phyloP scores from a whole-genome alignment of 2,113 vertebrate genomes.

The Thamnaconus septentrionalis region DNA sequence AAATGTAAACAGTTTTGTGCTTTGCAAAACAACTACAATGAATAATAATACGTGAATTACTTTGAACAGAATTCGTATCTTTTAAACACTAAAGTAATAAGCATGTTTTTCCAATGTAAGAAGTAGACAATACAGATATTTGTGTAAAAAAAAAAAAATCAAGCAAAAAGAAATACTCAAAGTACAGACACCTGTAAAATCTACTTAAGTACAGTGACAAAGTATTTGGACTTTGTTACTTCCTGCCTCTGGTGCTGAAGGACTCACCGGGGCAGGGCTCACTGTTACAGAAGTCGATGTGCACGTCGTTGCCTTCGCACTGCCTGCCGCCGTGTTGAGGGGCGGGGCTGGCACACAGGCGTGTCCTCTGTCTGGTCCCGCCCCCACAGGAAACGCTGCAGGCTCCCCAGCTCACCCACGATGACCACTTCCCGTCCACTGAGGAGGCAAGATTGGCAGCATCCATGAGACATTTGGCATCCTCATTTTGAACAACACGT shows the following conservation, averaged over 20 bases:
- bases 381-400: conserved; percentile 92
- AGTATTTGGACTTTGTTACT: too few relatives aligned
- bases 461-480: neutral
- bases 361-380: conserved; percentile 85
- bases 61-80: too few relatives aligned
- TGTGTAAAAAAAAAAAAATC: neutral
- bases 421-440: conserved; percentile 94
- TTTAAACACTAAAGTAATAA: too few relatives aligned
- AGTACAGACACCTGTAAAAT: neutral
- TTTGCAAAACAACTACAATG: too few relatives aligned
- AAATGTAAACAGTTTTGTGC: too few relatives aligned
- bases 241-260: neutral
- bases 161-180: neutral
- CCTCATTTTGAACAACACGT: too few relatives aligned
- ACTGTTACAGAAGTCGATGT: conserved; percentile 91
- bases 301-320: conserved; percentile 88
- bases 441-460: neutral
- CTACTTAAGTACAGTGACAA: too few relatives aligned
- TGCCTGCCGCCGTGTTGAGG: conserved; percentile 84
- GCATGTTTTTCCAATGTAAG: too few relatives aligned
- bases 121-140: too few relatives aligned
- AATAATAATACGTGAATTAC: too few relatives aligned
- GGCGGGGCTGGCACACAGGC: conserved; percentile 85
- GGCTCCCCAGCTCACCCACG: conserved; percentile 88
- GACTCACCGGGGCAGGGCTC: conserved; percentile 89